These are phyloP conservation scores for Baryphthengus martii DNA, from an alignment of 2,113 vertebrate species.

Conservation along the genomic window DNA sequence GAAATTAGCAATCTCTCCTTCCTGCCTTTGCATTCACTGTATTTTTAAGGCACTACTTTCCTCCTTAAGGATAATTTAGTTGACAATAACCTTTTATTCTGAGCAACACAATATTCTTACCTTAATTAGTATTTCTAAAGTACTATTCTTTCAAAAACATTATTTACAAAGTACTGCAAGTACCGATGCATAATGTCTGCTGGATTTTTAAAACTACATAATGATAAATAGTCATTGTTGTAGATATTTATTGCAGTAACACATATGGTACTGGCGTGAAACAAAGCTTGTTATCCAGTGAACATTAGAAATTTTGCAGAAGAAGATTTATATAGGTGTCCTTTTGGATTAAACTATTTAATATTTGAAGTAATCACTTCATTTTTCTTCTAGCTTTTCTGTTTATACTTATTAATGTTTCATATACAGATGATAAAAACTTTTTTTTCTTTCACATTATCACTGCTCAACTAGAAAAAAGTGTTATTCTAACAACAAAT, in stretches of 20 bases:
- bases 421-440: background rate
- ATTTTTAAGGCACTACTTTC: background rate
- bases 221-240: background rate
- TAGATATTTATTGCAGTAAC: background rate
- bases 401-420: background rate
- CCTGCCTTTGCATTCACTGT: background rate
- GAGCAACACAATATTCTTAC: background rate
- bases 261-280: background rate
- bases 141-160: background rate
- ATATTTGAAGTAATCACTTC: background rate
- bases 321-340: background rate
- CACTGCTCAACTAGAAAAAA: background rate
- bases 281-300: background rate
- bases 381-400: conserved; percentile 23
- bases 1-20: background rate
- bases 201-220: background rate
- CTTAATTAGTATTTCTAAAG: background rate
- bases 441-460: background rate
- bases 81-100: background rate
- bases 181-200: background rate
- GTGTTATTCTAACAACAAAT: background rate
- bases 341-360: conserved; percentile 18
- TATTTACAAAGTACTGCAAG: background rate
- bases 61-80: background rate
- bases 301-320: background rate